Base-by-base conservation (phyloP, 2,797 vertebrate genomes). In the Pogonophryne albipinna region DNA sequence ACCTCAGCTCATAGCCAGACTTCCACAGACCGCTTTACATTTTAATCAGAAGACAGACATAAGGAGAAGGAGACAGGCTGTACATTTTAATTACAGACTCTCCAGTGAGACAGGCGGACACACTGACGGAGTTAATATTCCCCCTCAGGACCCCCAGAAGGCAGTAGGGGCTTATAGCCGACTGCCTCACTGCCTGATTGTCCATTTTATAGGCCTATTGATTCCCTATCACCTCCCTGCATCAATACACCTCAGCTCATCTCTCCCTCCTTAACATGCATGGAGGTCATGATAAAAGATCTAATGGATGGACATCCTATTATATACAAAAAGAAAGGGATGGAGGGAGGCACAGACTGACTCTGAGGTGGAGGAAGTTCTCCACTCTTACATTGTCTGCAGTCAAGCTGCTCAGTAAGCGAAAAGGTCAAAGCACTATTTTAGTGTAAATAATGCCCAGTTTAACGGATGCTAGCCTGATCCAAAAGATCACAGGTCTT, bases 161-260 rank as follows among this genome's bases (percentile, higher is more conserved):
- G 19, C 76, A 31, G 41, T 10, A 1, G 10, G 52, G 70, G 72
- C 68, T 80, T 38, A 50, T 4, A 60, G 66, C 34, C 16, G 20
- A 14, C 63, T 13, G 69, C 72, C 68, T 85, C 78, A 10, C 64
- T 71, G 78, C 71, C 71, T 87, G 84, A 91, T 90, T 88, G 80
- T 83, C 89, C 85, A 80, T 92, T 93, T 91, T 82, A 92, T 87
- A 86, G 89, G 85, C 55, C 79, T 89, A 93, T 94, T 88, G 93
- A 94, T 93, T 87, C 79, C 73, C 80, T 78, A 85, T 87, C 86
- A 83, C 63, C 82, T 71, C 71, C 70, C 66, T 47, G 72, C 85
- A 89, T 90, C 85, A 76, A 89, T 87, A 81, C 78, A 67, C 63
- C 80, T 76, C 83, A 56, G 74, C 79, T 83, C 85, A 74, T 84